Base-by-base conservation (phyloP, 2,888 invertebrate genomes). In the Raillietiella orientalis region DNA sequence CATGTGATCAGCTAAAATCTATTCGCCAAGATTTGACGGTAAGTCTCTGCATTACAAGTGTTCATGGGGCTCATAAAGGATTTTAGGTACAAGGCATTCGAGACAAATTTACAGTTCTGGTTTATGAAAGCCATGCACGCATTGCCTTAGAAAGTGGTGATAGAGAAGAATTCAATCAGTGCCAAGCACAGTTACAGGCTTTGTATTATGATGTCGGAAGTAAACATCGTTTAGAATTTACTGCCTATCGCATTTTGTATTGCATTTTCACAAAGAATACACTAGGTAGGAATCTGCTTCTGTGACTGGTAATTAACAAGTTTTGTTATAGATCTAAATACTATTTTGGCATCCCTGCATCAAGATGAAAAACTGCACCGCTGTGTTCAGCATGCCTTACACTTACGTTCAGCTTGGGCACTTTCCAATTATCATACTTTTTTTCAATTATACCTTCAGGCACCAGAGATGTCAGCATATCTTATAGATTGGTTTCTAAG, bases 101-200 rank as follows among this genome's bases (percentile, higher is more conserved):
- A 36, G 75, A 87, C 52, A 58, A 58, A 34, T 87, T 99, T 43
- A 87, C 93, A 28, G 70, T 96, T n/a, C 62, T 72, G 42, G 96
- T 96, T 8, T 96, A 99, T 52, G 96, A 99, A 55, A 87, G 84
- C 3, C 93, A 99, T 53, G 93, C 90, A 4, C 59, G 90, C 28
- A 79, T 96, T 40, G 90, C 93, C 25, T 56, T 96, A 45, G 93
- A 96, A 47, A 87, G 75, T 51, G 79, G 82, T 27, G 96, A 96
- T 44, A 84, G 87, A 45, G 90, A 87, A 43, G 96, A 99, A 46
- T 96, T 93, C 45, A 99, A 99, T 55, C 93, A 96, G 48, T 99
- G 96, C 45, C 96, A 96, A 52, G 84, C 87, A 9, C 96, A 99
- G 51, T 55, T 99, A 27, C 77, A 77, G 54, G 71, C 77, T 59